Evolutionary conservation across 2,888 invertebrate species (phyloP).

Genomic region (Darwinula stevensoni): DNA sequence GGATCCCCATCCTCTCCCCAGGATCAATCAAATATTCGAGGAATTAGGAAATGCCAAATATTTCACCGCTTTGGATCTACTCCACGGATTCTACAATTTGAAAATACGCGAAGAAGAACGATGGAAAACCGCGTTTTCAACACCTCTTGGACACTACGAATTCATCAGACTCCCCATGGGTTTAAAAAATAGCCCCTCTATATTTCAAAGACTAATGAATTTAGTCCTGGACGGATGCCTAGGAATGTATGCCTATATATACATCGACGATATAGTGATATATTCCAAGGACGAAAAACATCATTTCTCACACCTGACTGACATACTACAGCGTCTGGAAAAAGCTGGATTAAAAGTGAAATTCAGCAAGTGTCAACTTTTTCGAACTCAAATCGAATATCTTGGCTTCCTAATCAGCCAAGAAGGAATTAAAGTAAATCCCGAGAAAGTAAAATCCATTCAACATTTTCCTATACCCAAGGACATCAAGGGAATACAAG

Average conservation of each 20-base stretch:
- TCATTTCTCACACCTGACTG: constrained; percentile 2
- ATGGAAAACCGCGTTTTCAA: constrained; percentile 5
- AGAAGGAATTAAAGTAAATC: constrained; percentile 2
- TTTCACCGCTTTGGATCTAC: constrained; percentile 4
- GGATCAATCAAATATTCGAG: constrained; percentile 3
- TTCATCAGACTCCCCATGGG: constrained; percentile 6
- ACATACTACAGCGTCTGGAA: constrained; percentile 2
- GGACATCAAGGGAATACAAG: constrained; percentile 2
- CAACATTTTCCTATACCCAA: constrained; percentile 2
- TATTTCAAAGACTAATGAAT: constrained; percentile 4
- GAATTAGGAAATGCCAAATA: constrained; percentile 4
- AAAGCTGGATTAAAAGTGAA: constrained; percentile 2
- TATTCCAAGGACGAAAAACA: constrained; percentile 2
- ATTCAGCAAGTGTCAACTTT: constrained; percentile 2
- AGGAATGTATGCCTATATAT: constrained; percentile 2
- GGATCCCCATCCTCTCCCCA: constrained; percentile 3
- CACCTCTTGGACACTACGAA: constrained; percentile 5
- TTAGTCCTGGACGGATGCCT: constrained; percentile 3
- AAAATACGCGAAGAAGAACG: constrained; percentile 1
- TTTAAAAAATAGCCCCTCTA: constrained; percentile 6
- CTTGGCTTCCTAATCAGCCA: constrained; percentile 2
- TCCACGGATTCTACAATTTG: constrained; percentile 5
- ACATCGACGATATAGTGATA: constrained; percentile 2
- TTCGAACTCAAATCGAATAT: constrained; percentile 2
- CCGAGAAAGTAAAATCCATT: constrained; percentile 2